Conservation (phyloP, 2,888 invertebrate genomes). For the Lithophane leautieri region DNA sequence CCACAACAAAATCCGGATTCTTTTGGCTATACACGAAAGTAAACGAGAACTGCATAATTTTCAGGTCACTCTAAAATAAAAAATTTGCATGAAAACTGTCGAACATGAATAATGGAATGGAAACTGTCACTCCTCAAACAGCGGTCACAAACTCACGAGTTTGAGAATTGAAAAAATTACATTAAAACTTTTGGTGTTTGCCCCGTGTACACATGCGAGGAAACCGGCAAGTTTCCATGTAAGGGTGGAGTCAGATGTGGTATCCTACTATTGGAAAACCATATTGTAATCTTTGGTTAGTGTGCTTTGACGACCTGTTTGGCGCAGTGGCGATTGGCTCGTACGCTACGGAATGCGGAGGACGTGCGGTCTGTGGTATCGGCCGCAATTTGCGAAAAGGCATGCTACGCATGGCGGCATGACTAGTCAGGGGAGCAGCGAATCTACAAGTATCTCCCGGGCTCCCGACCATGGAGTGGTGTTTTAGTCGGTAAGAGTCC, state of each 20-base stretch:
- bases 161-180: constrained; percentile 56
- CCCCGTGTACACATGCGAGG: constrained; percentile 40
- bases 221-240: constrained; percentile 21
- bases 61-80: neutral
- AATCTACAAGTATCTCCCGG: neutral
- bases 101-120: constrained; percentile 44
- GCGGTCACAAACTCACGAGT: constrained; percentile 28
- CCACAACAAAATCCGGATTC: too few species aligned
- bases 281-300: neutral
- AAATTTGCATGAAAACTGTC: constrained; percentile 25
- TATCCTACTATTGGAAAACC: constrained; percentile 1
- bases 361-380: neutral
- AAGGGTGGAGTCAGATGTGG: constrained; percentile 21
- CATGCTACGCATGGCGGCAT: neutral
- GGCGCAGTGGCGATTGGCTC: neutral
- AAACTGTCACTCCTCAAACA: constrained; percentile 25
- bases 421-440: neutral
- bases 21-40: neutral
- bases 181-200: constrained; percentile 56
- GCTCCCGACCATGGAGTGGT: neutral
- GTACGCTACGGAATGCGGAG: neutral
- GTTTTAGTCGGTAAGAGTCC: neutral
- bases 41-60: neutral
- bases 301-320: neutral
- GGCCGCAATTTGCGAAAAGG: too few species aligned